Evolutionary conservation across 2,797 vertebrate species (phyloP).

Genomic region (Mormyrus hasselquistii): DNA sequence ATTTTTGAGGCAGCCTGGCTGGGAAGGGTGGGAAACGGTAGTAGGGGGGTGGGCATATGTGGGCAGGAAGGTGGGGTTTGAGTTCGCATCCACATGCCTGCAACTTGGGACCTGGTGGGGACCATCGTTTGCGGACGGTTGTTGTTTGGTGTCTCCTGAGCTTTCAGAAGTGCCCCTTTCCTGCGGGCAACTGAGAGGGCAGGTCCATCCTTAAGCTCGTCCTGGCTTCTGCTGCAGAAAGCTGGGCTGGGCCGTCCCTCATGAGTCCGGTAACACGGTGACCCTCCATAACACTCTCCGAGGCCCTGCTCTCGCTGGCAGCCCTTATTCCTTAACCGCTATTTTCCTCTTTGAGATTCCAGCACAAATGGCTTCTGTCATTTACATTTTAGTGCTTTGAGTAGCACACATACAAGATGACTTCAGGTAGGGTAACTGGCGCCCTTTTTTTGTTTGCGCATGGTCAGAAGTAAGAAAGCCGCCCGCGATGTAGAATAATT

Average conservation of each 20-base stretch:
- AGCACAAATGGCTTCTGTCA: background rate
- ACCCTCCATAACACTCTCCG: background rate
- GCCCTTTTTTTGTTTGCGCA: background rate
- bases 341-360: background rate
- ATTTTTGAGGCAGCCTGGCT: background rate
- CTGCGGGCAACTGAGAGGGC: background rate
- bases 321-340: background rate
- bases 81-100: background rate
- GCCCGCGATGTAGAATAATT: background rate
- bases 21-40: background rate
- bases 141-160: background rate
- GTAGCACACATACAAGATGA: background rate
- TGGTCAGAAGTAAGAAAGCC: background rate
- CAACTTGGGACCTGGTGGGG: background rate
- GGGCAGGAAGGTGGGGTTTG: background rate
- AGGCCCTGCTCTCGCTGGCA: background rate
- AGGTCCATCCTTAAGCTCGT: background rate
- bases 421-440: background rate
- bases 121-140: background rate
- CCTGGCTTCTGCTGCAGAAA: constrained; percentile 1
- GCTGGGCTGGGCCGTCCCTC: background rate
- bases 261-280: background rate
- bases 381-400: background rate
- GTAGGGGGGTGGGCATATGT: background rate
- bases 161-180: background rate